Base-by-base conservation (phyloP, 1,140 invertebrate species). In the Hestina assimilis region DNA sequence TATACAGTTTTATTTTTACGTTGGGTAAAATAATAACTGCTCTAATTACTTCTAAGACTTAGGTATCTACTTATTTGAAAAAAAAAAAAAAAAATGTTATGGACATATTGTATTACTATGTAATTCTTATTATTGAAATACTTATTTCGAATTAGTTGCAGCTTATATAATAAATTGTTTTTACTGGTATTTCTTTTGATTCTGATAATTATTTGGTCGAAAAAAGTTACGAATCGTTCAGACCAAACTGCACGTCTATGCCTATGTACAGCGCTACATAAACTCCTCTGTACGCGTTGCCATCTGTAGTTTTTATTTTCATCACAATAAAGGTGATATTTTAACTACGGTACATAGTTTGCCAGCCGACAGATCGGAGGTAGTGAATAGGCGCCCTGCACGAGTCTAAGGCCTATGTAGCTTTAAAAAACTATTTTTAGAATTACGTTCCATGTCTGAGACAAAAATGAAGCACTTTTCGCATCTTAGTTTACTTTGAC, bases 381-480 rank as follows among this genome's bases (percentile, higher is more conserved):
- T 46, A 52, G 21, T 52, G 47, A 59, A 52, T 59, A 52, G 41
- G 47, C 45, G 45, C 56, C 45, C 33, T 54, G 51, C 41, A 45
- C 6, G 33, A 14, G 14, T 38, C 33, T 28, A 40, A 45, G 26
- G 55, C 19, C 35, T 28, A 15, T 51, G 28, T 28, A 52, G 50
- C 23, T 35, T 51, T 28, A 42, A 46, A 29, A 46, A 59, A 59
- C 56, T 59, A 59, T 59, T 59, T 59, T 46, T 59, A 59, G 56
- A 59, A 38, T 52, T 57, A 46, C 19, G n/a, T n/a, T 14, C 56
- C 41, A 40, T 46, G 24, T 35, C 45, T 17, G 48, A 59, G 48
- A 52, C 41, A 52, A 58, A 53, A 58, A 45, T 35, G 29, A 51
- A 50, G 51, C 29, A 53, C 28, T 58, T 58, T 59, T 51, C 42